Evolutionary conservation across 2,113 vertebrate species (phyloP), one percentile per base, ranked within the genome.

Genomic region (Crocuta crocuta): DNA sequence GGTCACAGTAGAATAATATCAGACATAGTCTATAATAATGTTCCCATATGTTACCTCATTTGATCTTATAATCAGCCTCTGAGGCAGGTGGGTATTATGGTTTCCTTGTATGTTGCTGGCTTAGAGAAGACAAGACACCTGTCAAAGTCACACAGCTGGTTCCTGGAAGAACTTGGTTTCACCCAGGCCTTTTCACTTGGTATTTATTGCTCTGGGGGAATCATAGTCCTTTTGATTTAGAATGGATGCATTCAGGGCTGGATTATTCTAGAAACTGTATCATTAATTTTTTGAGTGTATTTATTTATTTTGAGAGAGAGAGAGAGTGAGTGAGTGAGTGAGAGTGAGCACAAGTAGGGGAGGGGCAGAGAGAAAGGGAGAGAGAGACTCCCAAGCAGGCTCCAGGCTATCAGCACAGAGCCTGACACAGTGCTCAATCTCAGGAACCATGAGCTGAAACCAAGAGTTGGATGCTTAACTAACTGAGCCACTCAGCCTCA

Each of bases 141-240:
- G 45, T 76, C 21, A 50, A 24, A 79, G 26, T 78, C 33, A 28
- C 82, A 79, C 5, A 50, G 53, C 33, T 83, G n/a, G 4, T 79
- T 92, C 31, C 33, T 33, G 50, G 43, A 95, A 78, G 74, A 68
- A 85, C 5, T 31, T 21, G 43, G 58, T 73, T 83, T 63, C 24
- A 65, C 33, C 13, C 11, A 61, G 33, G 35, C 13, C 66, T 81
- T 86, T 94, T 13, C 3, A 80, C 24, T 81, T 31, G 45, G 17
- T 58, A 28, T 91, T 92, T 45, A 58, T 89, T 23, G 50, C 45
- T n/a, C 65, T 81, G 58, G 39, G 39, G 39, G 26, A 89, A 73
- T 95, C 79, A 81, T 96, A 85, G 85, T 84, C 43, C 89, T 95
- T 95, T 86, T 84, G 58, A 76, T 63, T 95, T 68, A 63, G 95